Evolutionary conservation across 2,797 vertebrate genomes (phyloP).

Genomic region (Leptatherina wallacei): DNA sequence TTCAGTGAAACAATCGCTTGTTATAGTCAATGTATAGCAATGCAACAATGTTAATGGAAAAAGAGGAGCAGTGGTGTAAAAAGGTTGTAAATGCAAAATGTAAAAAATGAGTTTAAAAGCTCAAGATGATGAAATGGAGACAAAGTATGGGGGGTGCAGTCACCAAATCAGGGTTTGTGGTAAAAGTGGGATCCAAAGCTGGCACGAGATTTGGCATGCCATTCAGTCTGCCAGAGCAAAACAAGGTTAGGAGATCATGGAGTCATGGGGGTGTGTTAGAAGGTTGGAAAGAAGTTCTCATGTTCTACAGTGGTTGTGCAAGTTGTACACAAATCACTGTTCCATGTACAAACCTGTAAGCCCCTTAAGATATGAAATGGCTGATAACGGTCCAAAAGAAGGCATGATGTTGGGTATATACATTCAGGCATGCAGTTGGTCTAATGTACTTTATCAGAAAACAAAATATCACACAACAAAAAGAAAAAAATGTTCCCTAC

Average conservation of each 20-base stretch:
- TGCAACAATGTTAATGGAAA: constrained; percentile 17
- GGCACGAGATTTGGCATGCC: constrained; percentile 55
- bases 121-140: constrained; percentile 14
- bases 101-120: constrained; percentile 28
- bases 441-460: constrained; percentile 33
- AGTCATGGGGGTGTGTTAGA: neutral
- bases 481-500: constrained; percentile 53
- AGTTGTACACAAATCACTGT: constrained; percentile 51
- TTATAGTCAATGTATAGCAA: constrained; percentile 58
- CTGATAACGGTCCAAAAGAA: constrained; percentile 53
- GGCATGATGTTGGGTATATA: constrained; percentile 59
- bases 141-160: constrained; percentile 18
- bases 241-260: constrained; percentile 15
- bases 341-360: constrained; percentile 55
- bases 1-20: constrained; percentile 49
- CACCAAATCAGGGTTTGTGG: constrained; percentile 16
- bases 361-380: constrained; percentile 42
- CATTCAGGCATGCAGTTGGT: constrained; percentile 79
- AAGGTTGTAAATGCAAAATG: constrained; percentile 18
- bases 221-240: constrained; percentile 50
- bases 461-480: constrained; percentile 54
- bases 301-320: constrained; percentile 30
- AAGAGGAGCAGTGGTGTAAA: constrained; percentile 20
- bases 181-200: constrained; percentile 11
- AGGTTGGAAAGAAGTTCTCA: constrained; percentile 16